These are phyloP conservation scores for Pelodiscus sinensis DNA, from an alignment of 2,113 vertebrate genomes.

Conservation along the genomic window DNA sequence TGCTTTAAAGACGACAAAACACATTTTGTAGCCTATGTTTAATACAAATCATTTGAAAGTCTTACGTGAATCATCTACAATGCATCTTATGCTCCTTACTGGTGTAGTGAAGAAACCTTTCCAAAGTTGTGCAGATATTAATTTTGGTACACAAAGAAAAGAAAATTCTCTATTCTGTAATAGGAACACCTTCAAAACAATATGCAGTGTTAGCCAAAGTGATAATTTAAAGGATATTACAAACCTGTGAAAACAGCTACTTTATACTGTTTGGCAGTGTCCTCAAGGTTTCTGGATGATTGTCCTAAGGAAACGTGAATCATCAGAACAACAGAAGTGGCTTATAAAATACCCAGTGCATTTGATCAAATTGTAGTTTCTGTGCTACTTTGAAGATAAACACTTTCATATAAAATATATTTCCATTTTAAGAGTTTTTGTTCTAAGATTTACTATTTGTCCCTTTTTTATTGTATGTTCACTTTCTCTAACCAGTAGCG, in stretches of 20 bases:
- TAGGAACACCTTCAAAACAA: neutral
- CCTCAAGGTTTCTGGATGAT: conserved; percentile 46
- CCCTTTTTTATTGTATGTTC: conserved; percentile 40
- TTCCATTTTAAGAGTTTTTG: conserved; percentile 18
- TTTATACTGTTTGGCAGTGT: conserved; percentile 37
- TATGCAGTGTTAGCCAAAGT: conserved; percentile 25
- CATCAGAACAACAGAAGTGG: conserved; percentile 29
- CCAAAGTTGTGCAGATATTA: neutral
- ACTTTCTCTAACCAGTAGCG: conserved; percentile 51
- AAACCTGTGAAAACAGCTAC: neutral
- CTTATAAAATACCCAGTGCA: conserved; percentile 29
- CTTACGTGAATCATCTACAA: neutral
- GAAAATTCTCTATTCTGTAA: neutral
- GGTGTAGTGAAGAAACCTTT: neutral
- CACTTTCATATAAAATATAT: conserved; percentile 44
- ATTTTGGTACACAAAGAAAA: neutral
- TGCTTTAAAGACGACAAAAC: neutral
- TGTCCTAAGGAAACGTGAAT: conserved; percentile 25
- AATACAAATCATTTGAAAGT: neutral
- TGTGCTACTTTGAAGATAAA: conserved; percentile 45
- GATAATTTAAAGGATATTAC: neutral
- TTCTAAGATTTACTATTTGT: conserved; percentile 29
- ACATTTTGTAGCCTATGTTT: neutral
- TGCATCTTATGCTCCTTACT: neutral
- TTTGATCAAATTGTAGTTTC: conserved; percentile 13